Evolutionary conservation across 1,140 invertebrate genomes (phyloP).

Genomic region (Drosophila nannoptera): DNA sequence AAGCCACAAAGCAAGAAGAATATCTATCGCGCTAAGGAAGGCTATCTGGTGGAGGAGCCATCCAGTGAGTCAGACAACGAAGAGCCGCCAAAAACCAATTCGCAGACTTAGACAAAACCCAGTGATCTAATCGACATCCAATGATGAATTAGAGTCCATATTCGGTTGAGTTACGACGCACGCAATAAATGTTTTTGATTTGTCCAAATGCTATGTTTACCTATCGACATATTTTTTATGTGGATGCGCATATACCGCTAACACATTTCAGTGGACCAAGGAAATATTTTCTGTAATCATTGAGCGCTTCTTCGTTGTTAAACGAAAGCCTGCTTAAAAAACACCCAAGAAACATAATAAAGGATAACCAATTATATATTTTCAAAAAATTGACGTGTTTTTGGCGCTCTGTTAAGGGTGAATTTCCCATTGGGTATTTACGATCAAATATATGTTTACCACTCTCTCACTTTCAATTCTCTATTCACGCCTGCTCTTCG

Average conservation of each 20-base stretch:
- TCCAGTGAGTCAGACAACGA: conserved; percentile 50
- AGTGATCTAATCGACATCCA: too few relatives aligned
- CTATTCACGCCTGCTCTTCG: not conserved
- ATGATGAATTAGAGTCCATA: too few relatives aligned
- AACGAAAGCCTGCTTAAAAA: not conserved
- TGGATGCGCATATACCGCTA: not conserved
- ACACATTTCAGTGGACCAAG: not conserved
- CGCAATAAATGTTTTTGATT: too few relatives aligned
- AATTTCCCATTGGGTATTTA: conserved; percentile 27
- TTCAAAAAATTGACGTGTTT: not conserved
- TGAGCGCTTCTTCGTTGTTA: conserved; percentile 6
- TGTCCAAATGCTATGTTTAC: too few relatives aligned
- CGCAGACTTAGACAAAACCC: conserved; percentile 1
- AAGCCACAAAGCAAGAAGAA: conserved; percentile 16
- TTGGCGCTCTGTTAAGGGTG: not conserved
- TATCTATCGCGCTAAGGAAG: conserved; percentile 53
- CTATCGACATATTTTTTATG: conserved; percentile 3
- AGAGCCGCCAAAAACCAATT: not conserved
- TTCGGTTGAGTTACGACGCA: too few relatives aligned
- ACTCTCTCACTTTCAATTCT: not conserved
- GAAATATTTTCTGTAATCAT: conserved; percentile 3
- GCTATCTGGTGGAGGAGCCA: conserved; percentile 69
- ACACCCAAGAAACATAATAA: not conserved
- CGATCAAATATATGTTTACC: conserved; percentile 19
- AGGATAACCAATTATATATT: conserved; percentile 3